Percentiles rank a stretch among this genome's conserved stretches.
Evolutionary conservation across 2,113 vertebrate species (phyloP).

Genomic region (Daubentonia madagascariensis): DNA sequence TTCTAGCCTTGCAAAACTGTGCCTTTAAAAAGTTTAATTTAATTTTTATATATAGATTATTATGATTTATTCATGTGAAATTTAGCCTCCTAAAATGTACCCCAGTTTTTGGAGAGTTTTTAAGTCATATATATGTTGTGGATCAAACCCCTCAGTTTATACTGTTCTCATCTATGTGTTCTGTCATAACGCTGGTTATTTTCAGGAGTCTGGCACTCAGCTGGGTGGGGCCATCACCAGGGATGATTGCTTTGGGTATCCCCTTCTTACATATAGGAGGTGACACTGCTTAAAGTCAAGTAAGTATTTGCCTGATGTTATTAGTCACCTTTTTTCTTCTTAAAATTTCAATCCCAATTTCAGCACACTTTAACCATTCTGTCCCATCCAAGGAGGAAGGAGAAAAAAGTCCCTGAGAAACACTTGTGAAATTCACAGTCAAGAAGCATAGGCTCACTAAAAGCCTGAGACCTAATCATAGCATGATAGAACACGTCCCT

Average conservation of each 20-base stretch:
- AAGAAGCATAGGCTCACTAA: background rate
- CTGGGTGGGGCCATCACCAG: too few species aligned
- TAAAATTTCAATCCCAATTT: background rate
- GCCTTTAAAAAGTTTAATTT: background rate
- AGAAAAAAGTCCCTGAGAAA: background rate
- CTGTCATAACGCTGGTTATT: background rate
- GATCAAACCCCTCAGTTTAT: background rate
- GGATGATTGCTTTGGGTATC: background rate
- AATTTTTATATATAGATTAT: background rate
- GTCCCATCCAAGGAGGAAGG: background rate
- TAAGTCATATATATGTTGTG: background rate
- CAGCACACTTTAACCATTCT: background rate
- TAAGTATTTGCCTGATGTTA: background rate
- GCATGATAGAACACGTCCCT: background rate
- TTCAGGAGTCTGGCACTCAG: background rate
- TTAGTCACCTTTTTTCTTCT: background rate
- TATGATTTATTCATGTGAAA: background rate
- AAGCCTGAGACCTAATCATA: background rate
- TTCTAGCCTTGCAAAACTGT: background rate
- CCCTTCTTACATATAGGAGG: background rate
- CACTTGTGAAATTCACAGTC: background rate
- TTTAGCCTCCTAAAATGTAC: background rate
- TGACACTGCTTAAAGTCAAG: background rate
- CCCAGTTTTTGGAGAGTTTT: background rate
- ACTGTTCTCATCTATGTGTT: background rate